Percentiles rank a stretch among this genome's conserved stretches.
Evolutionary conservation across 1,140 invertebrate genomes (phyloP).

Genomic region (Calephelis nemesis): DNA sequence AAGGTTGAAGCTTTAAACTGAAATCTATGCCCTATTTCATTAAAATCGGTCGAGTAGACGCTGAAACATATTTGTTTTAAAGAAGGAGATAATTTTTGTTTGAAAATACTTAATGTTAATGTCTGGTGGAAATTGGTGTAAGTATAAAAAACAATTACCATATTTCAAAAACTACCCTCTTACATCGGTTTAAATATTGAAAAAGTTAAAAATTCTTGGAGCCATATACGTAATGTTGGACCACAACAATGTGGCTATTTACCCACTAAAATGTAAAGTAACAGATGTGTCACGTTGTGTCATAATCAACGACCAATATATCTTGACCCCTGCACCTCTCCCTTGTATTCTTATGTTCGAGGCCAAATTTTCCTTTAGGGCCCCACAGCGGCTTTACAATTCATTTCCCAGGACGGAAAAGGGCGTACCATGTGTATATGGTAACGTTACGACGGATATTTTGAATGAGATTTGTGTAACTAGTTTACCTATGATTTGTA

Average conservation of each 20-base stretch:
- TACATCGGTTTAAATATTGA: not conserved
- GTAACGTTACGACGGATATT: too few relatives aligned
- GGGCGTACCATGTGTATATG: too few relatives aligned
- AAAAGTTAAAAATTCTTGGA: not conserved
- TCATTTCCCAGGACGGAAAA: not conserved
- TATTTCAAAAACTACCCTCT: not conserved
- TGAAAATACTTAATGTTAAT: too few relatives aligned
- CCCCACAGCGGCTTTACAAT: not conserved
- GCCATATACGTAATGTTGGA: not conserved
- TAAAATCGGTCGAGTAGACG: too few relatives aligned
- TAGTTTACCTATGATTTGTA: too few relatives aligned
- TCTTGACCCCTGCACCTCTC: slow-evolving; percentile 41
- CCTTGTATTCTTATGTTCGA: slow-evolving; percentile 26
- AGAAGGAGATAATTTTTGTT: too few relatives aligned
- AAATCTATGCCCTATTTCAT: too few relatives aligned
- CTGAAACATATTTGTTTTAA: too few relatives aligned
- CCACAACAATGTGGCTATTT: slow-evolving; percentile 37
- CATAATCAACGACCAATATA: slow-evolving; percentile 60
- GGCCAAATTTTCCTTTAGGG: not conserved
- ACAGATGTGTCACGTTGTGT: slow-evolving; percentile 65
- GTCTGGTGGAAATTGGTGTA: too few relatives aligned
- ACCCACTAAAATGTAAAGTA: slow-evolving; percentile 66
- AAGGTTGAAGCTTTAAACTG: too few relatives aligned
- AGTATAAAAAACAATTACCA: too few relatives aligned
- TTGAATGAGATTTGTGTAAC: too few relatives aligned